Base-by-base conservation (phyloP, 2,113 vertebrate species). In the Coptodon rendalli region DNA sequence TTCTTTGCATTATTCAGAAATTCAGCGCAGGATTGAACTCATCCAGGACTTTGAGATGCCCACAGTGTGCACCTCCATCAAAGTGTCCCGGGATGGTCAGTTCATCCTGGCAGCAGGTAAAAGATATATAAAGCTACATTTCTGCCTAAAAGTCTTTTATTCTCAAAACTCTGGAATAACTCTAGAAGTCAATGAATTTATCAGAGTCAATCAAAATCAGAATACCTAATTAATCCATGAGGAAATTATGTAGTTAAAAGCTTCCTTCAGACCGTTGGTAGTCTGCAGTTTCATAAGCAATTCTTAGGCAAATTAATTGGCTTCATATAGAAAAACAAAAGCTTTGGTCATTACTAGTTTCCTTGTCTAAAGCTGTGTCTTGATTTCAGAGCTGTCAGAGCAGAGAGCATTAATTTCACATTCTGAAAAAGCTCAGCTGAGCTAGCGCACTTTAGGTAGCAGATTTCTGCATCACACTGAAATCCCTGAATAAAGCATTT, bases 21-120 rank as follows among this genome's bases (percentile, higher is more conserved):
- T 99, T 91, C 98, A 97, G 24, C 98, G 97, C 82, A 98, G 99
- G 96, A 99, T 99, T 76, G 98, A 99, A 90, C 98, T 99, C 86
- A 99, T 99, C 93, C 99, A 99, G 89, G 98, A 99, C 90, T 99
- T 99, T 95, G 98, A 99, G 92, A 99, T 99, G 99, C 99, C 99
- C 45, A 98, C 98, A 0, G 96, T 99, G 86, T 97, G 97, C 94
- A 98, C 97, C 66, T 98, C 97, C 54, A 97, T 99, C 90, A 98
- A 97, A 91, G 98, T 99, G 59, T 99, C 99, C 19, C 96, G 97
- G 91, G 98, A 99, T 89, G 99, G 98, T 78, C 98, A 99, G 91
- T 99, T 97, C 92, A 95, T 99, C 94, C 94, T 99, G 93, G 98
- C 98, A 91, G 96, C 98, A 86, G 99, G 98, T 99, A 13, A 89